Conservation (phyloP, 2,888 invertebrate genomes). For the Drosophila nr. perissopoda region DNA sequence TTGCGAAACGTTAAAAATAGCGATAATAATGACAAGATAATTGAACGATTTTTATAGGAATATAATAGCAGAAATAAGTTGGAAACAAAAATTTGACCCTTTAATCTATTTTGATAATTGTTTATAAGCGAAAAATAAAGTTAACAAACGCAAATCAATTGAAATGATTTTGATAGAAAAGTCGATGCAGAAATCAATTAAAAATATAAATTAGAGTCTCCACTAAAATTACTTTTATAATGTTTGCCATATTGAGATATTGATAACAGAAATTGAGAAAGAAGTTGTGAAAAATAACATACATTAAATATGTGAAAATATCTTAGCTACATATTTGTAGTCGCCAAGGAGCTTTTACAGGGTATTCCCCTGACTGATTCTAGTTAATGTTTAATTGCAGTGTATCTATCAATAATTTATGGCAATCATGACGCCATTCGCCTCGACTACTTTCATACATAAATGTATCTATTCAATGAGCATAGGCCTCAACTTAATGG, state of each 20-base stretch:
- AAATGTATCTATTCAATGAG: slow-evolving; percentile 50
- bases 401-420: slow-evolving; percentile 68
- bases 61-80: not conserved
- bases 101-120: not conserved
- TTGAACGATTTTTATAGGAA: not conserved
- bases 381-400: slow-evolving; percentile 22
- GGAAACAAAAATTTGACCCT: not conserved
- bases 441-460: slow-evolving; percentile 50
- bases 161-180: not conserved
- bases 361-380: slow-evolving; percentile 4
- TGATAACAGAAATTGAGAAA: not conserved
- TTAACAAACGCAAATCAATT: not conserved
- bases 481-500: slow-evolving; percentile 17
- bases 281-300: too few species aligned
- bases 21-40: not conserved
- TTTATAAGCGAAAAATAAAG: not conserved
- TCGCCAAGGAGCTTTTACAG: not conserved
- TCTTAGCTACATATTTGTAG: not conserved
- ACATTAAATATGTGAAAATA: too few species aligned
- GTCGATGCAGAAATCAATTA: not conserved
- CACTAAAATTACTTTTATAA: not conserved
- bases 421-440: slow-evolving; percentile 65
- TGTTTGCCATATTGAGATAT: not conserved
- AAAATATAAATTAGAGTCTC: not conserved
- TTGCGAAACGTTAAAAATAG: not conserved